Evolutionary conservation across 2,797 vertebrate genomes (phyloP), one percentile per base, ranked within the genome.

Genomic region (Presbytis comata): DNA sequence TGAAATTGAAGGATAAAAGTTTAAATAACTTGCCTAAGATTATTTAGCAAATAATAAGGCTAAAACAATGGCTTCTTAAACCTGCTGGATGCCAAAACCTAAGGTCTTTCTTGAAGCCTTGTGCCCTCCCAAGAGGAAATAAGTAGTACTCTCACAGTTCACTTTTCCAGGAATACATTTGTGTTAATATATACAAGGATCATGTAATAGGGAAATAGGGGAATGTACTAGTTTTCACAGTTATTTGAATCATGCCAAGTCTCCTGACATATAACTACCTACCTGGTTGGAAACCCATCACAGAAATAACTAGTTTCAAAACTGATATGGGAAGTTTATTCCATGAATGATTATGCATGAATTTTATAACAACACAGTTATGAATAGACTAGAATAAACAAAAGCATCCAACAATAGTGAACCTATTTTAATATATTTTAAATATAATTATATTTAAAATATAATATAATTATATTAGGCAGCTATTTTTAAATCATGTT

Each of bases 161-260:
- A 75, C 14, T 87, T 92, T 87, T 59, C 70, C 79, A 96, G 61
- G 28, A 95, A 87, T 44, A 74, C 89, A 76, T 72, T 30, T 57
- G 2, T 50, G 67, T 67, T 48, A 94, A 55, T 89, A 90, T 36
- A 90, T 12, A 76, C 9, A 76, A 76, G 16, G 4, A 76, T 46
- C 41, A 26, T 22, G 11, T 17, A 19, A 48, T 48, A 96, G 44
- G 61, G 12, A 94, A 91, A 64, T 1, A 76, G 55, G 8, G 83
- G 26, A 80, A 89, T 30, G 30, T 46, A 87, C 1, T 57, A 26
- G 22, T 84, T 80, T 76, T n/a, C 30, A 90, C 3, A 81, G 72
- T 64, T 33, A 91, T 67, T 33, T 85, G 46, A 97, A 86, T 80
- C 70, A 89, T 76, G 30, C 33, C 83, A 92, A 61, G 22, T 24